phyloP scores from a whole-genome alignment of 2,113 vertebrate species.

The Podarcis cretensis region DNA sequence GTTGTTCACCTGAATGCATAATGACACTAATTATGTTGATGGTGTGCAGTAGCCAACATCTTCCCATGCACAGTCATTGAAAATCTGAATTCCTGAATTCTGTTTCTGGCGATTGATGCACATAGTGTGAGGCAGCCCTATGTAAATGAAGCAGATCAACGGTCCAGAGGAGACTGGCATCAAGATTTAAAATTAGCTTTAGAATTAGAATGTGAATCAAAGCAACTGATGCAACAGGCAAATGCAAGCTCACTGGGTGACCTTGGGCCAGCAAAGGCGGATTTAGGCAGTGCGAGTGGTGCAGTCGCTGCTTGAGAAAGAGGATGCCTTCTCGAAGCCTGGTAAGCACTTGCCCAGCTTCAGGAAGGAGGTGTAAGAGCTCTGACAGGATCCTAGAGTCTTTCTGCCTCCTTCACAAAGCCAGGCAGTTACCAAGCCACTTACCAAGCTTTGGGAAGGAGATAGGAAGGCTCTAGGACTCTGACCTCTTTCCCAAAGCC shows the following conservation, averaged over 20 bases:
- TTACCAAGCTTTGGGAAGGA: no score
- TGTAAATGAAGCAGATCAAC: background rate
- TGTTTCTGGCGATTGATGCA: background rate
- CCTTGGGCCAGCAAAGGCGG: no score
- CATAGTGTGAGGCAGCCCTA: background rate
- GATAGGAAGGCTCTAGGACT: no score
- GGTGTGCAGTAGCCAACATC: no score
- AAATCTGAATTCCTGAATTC: background rate
- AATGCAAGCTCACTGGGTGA: background rate
- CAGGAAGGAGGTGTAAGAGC: no score
- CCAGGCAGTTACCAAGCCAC: background rate
- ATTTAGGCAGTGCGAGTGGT: no score
- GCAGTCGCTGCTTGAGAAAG: no score
- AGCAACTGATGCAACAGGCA: background rate
- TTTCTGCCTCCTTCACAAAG: background rate
- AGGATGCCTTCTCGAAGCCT: no score
- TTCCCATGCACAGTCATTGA: background rate
- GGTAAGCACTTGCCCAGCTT: no score
- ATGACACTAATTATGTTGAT: background rate
- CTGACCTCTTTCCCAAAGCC: no score
- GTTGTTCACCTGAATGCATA: background rate
- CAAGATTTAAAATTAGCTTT: background rate
- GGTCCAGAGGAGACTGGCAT: background rate
- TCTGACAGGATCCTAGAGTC: background rate
- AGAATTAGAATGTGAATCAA: background rate